Conservation (phyloP, 2,113 vertebrate species). For the Daboia siamensis region DNA sequence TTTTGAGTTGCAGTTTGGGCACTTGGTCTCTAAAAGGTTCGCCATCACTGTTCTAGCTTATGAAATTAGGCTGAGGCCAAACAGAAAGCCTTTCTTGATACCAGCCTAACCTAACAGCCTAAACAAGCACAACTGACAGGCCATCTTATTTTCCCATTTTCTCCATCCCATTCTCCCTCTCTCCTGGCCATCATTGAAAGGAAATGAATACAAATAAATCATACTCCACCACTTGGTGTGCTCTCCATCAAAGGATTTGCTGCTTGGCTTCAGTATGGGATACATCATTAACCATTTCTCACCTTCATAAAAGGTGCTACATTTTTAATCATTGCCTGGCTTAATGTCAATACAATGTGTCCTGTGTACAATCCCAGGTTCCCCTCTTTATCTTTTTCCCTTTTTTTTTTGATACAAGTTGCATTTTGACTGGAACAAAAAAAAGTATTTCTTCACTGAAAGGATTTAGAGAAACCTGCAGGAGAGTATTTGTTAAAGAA, state of each 20-base stretch:
- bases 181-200: constrained; percentile 18
- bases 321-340: background rate
- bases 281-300: constrained; percentile 51
- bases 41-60: background rate
- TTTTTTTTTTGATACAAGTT: background rate
- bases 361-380: constrained; percentile 1
- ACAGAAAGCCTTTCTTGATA: background rate
- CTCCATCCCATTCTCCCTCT: constrained; percentile 7
- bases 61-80: background rate
- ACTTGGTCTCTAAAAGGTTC: too few relatives aligned
- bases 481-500: constrained; percentile 40
- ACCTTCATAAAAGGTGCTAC: constrained; percentile 18
- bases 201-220: constrained; percentile 39
- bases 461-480: constrained; percentile 37
- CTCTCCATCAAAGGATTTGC: constrained; percentile 57
- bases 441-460: constrained; percentile 38
- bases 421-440: constrained; percentile 41
- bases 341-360: background rate
- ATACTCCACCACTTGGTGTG: constrained; percentile 19
- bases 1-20: too few relatives aligned
- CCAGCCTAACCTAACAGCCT: background rate
- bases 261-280: constrained; percentile 1
- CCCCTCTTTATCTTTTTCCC: background rate
- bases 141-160: background rate
- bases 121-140: constrained; percentile 15